Evolutionary conservation across 2,113 vertebrate genomes (phyloP).

Genomic region (Craseonycteris thonglongyai): DNA sequence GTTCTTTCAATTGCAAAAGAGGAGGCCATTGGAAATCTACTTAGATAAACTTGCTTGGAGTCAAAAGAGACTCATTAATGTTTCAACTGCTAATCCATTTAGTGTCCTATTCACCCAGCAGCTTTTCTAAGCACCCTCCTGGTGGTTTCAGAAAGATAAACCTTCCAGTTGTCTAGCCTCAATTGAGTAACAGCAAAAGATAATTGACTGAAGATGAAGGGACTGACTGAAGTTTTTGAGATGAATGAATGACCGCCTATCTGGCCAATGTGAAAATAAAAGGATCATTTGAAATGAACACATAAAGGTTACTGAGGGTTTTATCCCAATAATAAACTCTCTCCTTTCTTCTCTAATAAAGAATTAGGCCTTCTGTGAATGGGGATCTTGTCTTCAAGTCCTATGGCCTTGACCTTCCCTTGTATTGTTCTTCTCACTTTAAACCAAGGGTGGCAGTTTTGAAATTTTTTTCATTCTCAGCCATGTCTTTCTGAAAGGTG

Average conservation of each 20-base stretch:
- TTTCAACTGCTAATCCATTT: slow-evolving; percentile 9
- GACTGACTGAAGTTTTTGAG: background rate
- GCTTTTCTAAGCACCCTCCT: background rate
- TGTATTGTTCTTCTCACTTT: background rate
- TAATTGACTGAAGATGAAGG: background rate
- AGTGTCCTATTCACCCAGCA: slow-evolving; percentile 18
- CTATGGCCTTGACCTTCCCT: background rate
- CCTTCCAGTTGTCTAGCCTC: background rate
- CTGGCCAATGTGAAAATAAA: background rate
- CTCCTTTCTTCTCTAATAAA: background rate
- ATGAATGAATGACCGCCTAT: background rate
- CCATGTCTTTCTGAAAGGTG: background rate
- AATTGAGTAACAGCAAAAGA: background rate
- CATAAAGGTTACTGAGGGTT: background rate
- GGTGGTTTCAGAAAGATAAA: slow-evolving; percentile 18
- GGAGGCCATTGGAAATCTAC: background rate
- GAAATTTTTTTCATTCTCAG: background rate
- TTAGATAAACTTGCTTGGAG: slow-evolving; percentile 19
- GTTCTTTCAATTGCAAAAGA: slow-evolving; percentile 9
- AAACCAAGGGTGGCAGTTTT: background rate
- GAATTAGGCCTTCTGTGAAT: background rate
- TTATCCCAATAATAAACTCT: background rate
- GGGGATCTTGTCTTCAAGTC: background rate
- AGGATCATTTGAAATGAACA: background rate
- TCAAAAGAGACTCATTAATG: slow-evolving; percentile 11